Base-by-base conservation (phyloP, 35 echinoderm and acorn worm genomes). In the Diadema setosum region DNA sequence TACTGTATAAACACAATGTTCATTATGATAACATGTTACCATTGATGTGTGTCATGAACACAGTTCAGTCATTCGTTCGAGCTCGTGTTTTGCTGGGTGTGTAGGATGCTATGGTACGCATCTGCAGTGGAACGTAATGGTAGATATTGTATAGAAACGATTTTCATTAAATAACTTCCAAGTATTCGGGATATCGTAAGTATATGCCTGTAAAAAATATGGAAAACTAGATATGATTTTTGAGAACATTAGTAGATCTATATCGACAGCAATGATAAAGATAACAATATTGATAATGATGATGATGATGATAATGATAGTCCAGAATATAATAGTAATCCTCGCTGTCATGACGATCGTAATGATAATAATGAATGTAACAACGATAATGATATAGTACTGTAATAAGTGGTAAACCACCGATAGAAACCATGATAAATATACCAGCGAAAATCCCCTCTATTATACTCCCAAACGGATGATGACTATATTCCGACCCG, bases 371-470 rank as follows among this genome's bases (percentile, higher is more conserved):
- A 35, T 85, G 83, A 65, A 65, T 49, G 65, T 85, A 58, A 85
- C 65, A 58, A 65, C 65, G 83, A 85, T 85, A 58, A 85, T 85
- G 83, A 85, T n/a, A n/a, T n/a, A n/a, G n/a, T n/a, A n/a, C n/a
- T n/a, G n/a, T 85, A 30, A 85, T 85, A 30, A 85, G 61, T n/a
- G 37, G 35, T n/a, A 85, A 65, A 30, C 37, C 65, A 27, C 35
- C 65, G 55, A 65, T 85, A 30, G 52, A 65, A 30, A 65, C 65
- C 21, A 85, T 85, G 55, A 85, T 85, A 30, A 85, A 65, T n/a
- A 69, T 85, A 30, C 61, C n/a, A n/a, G 48, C n/a, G 48, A n/a
- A 11, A n/a, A n/a, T 52, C 9, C n/a, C n/a, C 9, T 52, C n/a
- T 9, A 52, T 52, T 9, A 52, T 52, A n/a, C 9, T 52, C 9